These are phyloP conservation scores for Misgurnus anguillicaudatus DNA, from an alignment of 2,113 vertebrate genomes.

Conservation along the genomic window DNA sequence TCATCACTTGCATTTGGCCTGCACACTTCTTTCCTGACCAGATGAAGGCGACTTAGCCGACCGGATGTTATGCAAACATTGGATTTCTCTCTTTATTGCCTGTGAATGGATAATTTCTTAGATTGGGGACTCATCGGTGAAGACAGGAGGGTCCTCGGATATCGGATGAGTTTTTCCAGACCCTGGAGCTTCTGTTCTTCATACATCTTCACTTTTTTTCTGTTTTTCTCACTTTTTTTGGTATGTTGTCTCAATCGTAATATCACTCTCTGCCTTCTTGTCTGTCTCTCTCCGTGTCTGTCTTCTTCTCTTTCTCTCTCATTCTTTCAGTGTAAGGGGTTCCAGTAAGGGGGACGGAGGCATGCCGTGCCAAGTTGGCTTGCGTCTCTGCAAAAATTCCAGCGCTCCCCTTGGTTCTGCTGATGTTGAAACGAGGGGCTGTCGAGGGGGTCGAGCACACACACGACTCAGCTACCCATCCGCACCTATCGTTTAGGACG, in stretches of 20 bases:
- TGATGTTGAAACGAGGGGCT: constrained; percentile 66
- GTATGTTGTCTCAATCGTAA: neutral
- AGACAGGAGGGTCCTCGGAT: neutral
- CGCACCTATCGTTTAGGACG: constrained; percentile 37
- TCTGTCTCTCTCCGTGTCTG: neutral
- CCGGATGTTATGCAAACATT: constrained; percentile 4
- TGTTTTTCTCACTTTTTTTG: neutral
- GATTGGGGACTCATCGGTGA: too few relatives aligned
- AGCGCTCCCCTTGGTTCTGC: constrained; percentile 68
- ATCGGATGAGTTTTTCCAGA: constrained; percentile 45
- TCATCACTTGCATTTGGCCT: neutral
- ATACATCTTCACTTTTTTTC: neutral
- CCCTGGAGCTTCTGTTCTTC: neutral
- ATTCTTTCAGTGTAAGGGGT: constrained; percentile 40
- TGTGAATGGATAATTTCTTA: neutral
- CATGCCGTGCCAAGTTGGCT: constrained; percentile 76
- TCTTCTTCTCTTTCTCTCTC: constrained; percentile 17
- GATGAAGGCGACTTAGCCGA: neutral
- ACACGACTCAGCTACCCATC: constrained; percentile 58
- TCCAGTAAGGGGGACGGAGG: constrained; percentile 44
- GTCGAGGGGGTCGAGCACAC: constrained; percentile 68
- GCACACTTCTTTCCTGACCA: neutral
- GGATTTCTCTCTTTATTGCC: too few relatives aligned
- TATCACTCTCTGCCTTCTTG: neutral
- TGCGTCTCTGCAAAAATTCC: constrained; percentile 74